Evolutionary conservation across 35 echinoderm and acorn worm species (phyloP).

Genomic region (Hemicentrotus pulcherrimus): DNA sequence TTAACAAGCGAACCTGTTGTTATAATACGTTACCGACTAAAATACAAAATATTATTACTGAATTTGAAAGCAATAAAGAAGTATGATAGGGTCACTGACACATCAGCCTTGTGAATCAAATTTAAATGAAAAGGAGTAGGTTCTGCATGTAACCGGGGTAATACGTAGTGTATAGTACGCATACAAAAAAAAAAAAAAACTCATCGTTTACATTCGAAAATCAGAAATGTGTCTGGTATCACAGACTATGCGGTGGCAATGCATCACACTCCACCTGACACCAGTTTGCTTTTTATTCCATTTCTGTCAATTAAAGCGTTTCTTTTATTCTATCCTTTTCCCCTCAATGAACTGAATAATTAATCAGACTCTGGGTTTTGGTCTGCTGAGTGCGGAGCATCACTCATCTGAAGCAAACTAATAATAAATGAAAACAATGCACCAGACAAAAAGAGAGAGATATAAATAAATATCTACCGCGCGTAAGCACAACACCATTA

Average conservation of each 20-base stretch:
- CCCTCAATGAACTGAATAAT: constrained; percentile 34
- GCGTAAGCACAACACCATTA: background rate
- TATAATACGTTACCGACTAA: too few species aligned
- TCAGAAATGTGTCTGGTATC: background rate
- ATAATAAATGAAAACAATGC: constrained; percentile 14
- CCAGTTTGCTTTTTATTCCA: background rate
- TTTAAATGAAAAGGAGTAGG: too few species aligned
- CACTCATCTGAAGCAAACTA: background rate
- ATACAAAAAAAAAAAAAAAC: too few species aligned
- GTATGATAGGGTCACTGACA: too few species aligned
- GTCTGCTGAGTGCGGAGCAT: constrained; percentile 4
- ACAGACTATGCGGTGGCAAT: background rate
- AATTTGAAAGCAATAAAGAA: too few species aligned
- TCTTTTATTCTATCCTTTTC: background rate
- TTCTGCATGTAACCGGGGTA: too few species aligned
- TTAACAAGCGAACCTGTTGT: too few species aligned
- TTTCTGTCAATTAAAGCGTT: constrained; percentile 19
- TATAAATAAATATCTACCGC: background rate
- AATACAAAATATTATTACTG: too few species aligned
- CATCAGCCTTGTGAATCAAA: too few species aligned
- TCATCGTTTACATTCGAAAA: background rate
- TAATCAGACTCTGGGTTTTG: background rate
- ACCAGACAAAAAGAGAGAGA: background rate
- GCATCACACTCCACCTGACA: background rate
- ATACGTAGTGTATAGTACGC: too few species aligned